phyloP scores from a whole-genome alignment of 2,797 vertebrate species.

The Sciurus carolinensis region DNA sequence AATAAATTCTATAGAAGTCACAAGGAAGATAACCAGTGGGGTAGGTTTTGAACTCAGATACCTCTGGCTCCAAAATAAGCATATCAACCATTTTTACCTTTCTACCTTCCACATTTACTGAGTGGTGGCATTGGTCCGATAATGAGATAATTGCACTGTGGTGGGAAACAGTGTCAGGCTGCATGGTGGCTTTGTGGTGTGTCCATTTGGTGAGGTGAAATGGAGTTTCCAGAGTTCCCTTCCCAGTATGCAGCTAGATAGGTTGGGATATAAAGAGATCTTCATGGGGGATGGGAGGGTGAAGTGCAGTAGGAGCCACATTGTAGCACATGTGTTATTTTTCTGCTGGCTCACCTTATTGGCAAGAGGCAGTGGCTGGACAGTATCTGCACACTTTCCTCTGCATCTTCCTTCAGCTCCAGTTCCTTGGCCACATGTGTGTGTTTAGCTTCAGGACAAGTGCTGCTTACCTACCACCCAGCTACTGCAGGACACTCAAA shows the following conservation, averaged over 20 bases:
- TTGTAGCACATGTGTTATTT: neutral
- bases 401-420: neutral
- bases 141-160: neutral
- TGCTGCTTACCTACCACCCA: neutral
- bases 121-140: neutral
- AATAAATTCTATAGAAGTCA: constrained; percentile 3
- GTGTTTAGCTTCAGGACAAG: neutral
- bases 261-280: accelerated
- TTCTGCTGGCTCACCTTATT: neutral
- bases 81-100: neutral
- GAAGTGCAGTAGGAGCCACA: neutral
- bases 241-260: neutral
- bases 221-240: neutral
- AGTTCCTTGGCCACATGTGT: neutral
- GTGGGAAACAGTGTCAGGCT: neutral
- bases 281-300: neutral
- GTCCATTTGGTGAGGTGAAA: neutral
- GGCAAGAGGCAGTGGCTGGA: neutral
- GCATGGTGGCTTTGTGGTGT: neutral
- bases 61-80: neutral
- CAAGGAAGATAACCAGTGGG: neutral
- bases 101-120: neutral
- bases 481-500: neutral
- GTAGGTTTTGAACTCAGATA: constrained; percentile 2
- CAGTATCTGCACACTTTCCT: accelerated